Base-by-base conservation (phyloP, 2,888 invertebrate species). In the Leucophenga montana region DNA sequence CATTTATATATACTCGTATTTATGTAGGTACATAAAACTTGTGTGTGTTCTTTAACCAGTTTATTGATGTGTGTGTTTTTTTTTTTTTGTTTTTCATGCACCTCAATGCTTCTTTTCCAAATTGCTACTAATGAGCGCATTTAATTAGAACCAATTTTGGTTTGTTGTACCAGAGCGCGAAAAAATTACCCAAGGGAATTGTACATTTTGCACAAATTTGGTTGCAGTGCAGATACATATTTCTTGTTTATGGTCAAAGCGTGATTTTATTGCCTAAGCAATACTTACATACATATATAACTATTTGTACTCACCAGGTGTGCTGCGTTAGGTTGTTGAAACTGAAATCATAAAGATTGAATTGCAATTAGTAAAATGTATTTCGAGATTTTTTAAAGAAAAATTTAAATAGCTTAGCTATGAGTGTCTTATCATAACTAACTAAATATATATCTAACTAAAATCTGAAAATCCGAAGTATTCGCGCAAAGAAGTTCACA, bases 101-200 rank as follows among this genome's bases (percentile, higher is more conserved):
- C 68, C 75, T 74, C 74, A 75, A 33, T 11, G 11, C 39, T 39
- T 39, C 39, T 39, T 39, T 39, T 39, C 72, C 80, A 80, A 82
- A 80, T 82, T 79, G 80, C 78, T 76, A 77, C 82, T 81, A 80
- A 81, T 82, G 75, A 80, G 79, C 39, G 39, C 20, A 48, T 64
- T 64, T 48, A 64, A 64, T 64, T 64, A 46, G 33, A n/a, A 20
- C 48, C 62, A 22, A 46, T 48, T 22, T 59, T 50, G 50, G 6
- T 50, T 50, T 50, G 18, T 16, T n/a, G 6, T 50, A 50, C 2
- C 1, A 4, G 2, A 27, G 27, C 27, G 27, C 27, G 13, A 50
- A 50, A 50, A 50, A 50, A 13, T 3, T 18, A 50, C 50, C 62
- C 62, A 22, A 50, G 50, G 50, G 48, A 46, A 14, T 46, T 27